Evolutionary conservation across 2,113 vertebrate genomes (phyloP).

Genomic region (Cettia cetti): DNA sequence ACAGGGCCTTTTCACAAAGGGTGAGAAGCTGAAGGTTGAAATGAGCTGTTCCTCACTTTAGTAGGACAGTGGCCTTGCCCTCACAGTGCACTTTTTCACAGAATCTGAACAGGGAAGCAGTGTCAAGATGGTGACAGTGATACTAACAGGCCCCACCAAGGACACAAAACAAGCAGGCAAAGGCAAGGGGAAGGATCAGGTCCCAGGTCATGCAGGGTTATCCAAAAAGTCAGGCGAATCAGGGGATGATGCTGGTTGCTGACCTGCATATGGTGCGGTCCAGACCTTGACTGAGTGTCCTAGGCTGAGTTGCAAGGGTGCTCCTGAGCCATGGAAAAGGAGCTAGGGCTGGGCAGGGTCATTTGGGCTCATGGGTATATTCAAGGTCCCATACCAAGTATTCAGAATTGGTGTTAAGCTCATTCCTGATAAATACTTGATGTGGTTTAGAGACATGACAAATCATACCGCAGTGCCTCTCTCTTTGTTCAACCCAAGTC

Average conservation of each 20-base stretch:
- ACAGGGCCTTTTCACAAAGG: background rate
- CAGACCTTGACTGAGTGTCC: background rate
- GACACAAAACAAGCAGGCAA: background rate
- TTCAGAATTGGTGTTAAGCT: background rate
- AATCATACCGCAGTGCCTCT: background rate
- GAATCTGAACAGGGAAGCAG: background rate
- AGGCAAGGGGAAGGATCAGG: background rate
- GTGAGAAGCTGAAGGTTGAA: background rate
- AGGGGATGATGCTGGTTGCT: background rate
- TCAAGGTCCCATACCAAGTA: background rate
- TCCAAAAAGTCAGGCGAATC: background rate
- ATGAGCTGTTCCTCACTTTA: background rate
- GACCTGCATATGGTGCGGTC: background rate
- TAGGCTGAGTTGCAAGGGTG: background rate
- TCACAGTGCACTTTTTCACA: background rate
- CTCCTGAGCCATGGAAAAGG: background rate
- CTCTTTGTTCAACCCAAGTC: background rate
- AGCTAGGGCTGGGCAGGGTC: background rate
- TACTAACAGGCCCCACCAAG: background rate
- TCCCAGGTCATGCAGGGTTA: background rate
- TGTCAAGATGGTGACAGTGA: background rate
- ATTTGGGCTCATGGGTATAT: accelerated
- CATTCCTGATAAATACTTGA: background rate
- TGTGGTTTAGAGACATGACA: background rate
- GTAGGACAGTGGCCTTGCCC: accelerated